Evolutionary conservation across 2,113 vertebrate genomes (phyloP).

Genomic region (Cettia cetti): DNA sequence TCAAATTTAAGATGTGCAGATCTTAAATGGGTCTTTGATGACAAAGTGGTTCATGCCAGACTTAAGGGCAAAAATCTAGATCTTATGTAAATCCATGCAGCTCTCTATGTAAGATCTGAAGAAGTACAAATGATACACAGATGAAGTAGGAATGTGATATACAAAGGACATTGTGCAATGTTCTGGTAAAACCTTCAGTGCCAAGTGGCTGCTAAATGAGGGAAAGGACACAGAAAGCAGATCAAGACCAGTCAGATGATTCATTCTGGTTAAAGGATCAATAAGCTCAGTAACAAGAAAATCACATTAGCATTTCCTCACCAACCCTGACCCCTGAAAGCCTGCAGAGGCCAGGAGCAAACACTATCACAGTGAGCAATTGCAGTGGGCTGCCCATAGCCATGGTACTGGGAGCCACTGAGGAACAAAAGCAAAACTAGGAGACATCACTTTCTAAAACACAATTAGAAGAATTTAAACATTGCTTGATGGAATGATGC

Average conservation of each 20-base stretch:
- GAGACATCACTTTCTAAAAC: not conserved
- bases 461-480: slow-evolving; percentile 7
- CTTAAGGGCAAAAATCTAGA: not conserved
- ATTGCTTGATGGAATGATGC: not conserved
- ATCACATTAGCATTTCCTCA: not conserved
- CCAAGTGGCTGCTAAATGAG: not conserved
- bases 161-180: not conserved
- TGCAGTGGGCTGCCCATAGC: not conserved
- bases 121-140: not conserved
- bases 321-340: not conserved
- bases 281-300: not conserved
- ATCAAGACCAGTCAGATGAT: not conserved
- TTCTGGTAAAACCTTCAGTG: not conserved
- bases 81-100: not conserved
- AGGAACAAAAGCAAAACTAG: not conserved
- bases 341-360: not conserved
- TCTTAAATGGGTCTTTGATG: not conserved
- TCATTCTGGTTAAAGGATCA: not conserved
- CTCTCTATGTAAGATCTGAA: not conserved
- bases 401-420: not conserved
- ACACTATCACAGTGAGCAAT: not conserved
- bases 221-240: not conserved
- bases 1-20: not conserved
- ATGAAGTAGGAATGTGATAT: not conserved
- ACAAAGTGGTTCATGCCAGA: not conserved